These are phyloP conservation scores for Scartelaos histophorus DNA, from an alignment of 2,113 vertebrate genomes.

Conservation along the genomic window DNA sequence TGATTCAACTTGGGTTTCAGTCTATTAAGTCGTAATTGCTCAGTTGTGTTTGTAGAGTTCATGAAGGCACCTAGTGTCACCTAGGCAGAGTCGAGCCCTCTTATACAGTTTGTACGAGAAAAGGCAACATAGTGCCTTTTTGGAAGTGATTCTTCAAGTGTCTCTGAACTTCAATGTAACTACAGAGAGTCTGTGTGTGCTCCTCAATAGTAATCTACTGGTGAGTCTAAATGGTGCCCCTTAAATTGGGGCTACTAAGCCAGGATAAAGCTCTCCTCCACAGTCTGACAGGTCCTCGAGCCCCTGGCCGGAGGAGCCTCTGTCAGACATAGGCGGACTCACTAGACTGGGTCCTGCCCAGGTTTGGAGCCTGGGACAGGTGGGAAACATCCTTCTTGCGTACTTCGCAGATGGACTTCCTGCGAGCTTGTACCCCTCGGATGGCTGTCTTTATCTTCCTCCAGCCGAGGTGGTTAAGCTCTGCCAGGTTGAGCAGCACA, in stretches of 20 bases:
- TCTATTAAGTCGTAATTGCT: slow-evolving; percentile 54
- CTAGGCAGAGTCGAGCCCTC: slow-evolving; percentile 61
- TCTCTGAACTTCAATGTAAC: slow-evolving; percentile 46
- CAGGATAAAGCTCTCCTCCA: slow-evolving; percentile 62
- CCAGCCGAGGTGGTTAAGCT: slow-evolving; percentile 93
- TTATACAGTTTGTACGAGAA: slow-evolving; percentile 33
- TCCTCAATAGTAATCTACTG: slow-evolving; percentile 62
- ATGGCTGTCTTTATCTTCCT: slow-evolving; percentile 86
- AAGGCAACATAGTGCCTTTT: slow-evolving; percentile 42
- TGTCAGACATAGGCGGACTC: slow-evolving; percentile 88
- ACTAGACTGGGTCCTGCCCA: slow-evolving; percentile 86
- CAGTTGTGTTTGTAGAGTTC: slow-evolving; percentile 54
- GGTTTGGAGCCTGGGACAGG: slow-evolving; percentile 77
- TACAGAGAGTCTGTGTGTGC: slow-evolving; percentile 53
- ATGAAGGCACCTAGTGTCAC: slow-evolving; percentile 72
- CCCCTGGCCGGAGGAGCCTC: slow-evolving; percentile 70
- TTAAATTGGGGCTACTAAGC: slow-evolving; percentile 46
- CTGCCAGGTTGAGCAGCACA: slow-evolving; percentile 88
- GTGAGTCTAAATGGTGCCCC: slow-evolving; percentile 54
- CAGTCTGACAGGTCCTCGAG: slow-evolving; percentile 58
- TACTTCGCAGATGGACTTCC: slow-evolving; percentile 81
- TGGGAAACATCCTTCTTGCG: slow-evolving; percentile 82
- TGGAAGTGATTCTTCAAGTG: slow-evolving; percentile 41
- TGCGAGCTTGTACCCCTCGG: slow-evolving; percentile 79
- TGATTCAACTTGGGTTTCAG: slow-evolving; percentile 58